Conservation (phyloP, 1,140 invertebrate species). For the Hormaphis cornu region DNA sequence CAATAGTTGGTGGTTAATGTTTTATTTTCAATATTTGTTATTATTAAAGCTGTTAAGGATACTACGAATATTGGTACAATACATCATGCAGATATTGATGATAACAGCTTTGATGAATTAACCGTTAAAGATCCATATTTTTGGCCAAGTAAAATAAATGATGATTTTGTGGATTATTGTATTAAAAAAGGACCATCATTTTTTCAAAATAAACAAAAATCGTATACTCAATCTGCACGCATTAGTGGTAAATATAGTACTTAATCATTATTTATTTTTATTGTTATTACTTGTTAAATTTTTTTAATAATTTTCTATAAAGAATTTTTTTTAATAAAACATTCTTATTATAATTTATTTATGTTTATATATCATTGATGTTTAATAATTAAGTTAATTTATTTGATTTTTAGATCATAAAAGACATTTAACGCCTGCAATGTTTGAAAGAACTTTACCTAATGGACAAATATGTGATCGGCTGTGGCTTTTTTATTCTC, state of each 20-base stretch:
- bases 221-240: neutral
- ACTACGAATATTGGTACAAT: neutral
- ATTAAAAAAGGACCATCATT: neutral
- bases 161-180: neutral
- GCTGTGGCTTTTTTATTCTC: neutral
- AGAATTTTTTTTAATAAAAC: neutral
- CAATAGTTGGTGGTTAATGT: neutral
- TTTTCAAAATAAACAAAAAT: slow-evolving; percentile 1
- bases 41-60: neutral
- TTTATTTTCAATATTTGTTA: neutral
- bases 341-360: neutral
- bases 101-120: neutral
- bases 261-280: neutral
- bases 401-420: slow-evolving; percentile 1
- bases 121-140: neutral
- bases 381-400: neutral
- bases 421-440: neutral
- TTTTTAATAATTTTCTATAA: neutral
- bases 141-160: neutral
- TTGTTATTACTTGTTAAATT: neutral
- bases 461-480: neutral
- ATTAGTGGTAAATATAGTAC: slow-evolving; percentile 1
- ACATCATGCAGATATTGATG: neutral
- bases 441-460: neutral
- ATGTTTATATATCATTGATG: neutral